These are phyloP conservation scores for Choreutis nemorana DNA, from an alignment of 2,888 invertebrate species.

Conservation along the genomic window DNA sequence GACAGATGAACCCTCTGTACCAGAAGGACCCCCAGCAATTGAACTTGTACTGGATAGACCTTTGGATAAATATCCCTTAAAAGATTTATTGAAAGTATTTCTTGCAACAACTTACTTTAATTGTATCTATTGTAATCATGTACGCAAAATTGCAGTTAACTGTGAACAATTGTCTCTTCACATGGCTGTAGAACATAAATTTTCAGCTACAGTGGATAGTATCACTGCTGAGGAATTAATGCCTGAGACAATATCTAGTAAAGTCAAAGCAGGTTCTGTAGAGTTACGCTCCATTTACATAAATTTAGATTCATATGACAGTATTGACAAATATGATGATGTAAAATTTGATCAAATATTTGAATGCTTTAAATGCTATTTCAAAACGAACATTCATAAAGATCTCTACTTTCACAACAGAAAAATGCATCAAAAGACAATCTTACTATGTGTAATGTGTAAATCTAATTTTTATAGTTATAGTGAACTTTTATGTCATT, in stretches of 20 bases:
- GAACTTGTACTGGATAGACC: slow-evolving; percentile 79
- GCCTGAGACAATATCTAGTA: slow-evolving; percentile 74
- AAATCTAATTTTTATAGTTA: slow-evolving; percentile 87
- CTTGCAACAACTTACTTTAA: slow-evolving; percentile 71
- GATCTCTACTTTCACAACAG: slow-evolving; percentile 87
- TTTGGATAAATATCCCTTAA: slow-evolving; percentile 76
- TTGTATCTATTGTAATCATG: slow-evolving; percentile 89
- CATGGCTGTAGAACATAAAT: slow-evolving; percentile 80
- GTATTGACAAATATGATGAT: slow-evolving; percentile 61
- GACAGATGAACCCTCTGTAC: slow-evolving; percentile 31
- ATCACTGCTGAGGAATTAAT: slow-evolving; percentile 78
- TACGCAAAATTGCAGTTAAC: slow-evolving; percentile 84
- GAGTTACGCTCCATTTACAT: slow-evolving; percentile 72
- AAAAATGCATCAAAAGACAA: slow-evolving; percentile 85
- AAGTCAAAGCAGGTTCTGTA: slow-evolving; percentile 68
- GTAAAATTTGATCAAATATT: slow-evolving; percentile 73
- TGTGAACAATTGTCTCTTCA: slow-evolving; percentile 82
- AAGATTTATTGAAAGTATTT: slow-evolving; percentile 77
- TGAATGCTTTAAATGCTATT: slow-evolving; percentile 88
- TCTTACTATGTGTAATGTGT: slow-evolving; percentile 86
- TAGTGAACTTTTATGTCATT: slow-evolving; percentile 86
- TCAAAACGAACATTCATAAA: slow-evolving; percentile 79
- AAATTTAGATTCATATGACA: slow-evolving; percentile 76
- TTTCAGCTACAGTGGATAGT: slow-evolving; percentile 79
- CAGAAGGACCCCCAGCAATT: slow-evolving; percentile 69